Evolutionary conservation across 2,113 vertebrate genomes (phyloP).

Genomic region (Xiphophorus maculatus): DNA sequence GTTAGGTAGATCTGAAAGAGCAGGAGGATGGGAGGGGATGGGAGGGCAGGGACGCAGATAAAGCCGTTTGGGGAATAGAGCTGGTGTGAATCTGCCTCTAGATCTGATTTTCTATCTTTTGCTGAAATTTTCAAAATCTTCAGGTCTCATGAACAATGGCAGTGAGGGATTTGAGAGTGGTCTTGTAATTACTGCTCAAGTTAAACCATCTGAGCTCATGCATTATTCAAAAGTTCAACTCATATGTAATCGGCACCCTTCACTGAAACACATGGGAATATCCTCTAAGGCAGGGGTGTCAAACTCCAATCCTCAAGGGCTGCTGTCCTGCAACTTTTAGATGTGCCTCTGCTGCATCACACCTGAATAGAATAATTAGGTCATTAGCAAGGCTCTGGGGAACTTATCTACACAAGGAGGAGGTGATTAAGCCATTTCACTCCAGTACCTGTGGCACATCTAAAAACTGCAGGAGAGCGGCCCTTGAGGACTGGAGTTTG

Average conservation of each 20-base stretch:
- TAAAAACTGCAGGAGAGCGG: too few relatives aligned
- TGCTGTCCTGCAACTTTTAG: too few relatives aligned
- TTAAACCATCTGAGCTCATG: constrained; percentile 46
- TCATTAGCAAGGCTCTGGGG: too few relatives aligned
- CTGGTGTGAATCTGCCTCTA: constrained; percentile 65
- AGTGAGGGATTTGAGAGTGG: constrained; percentile 1
- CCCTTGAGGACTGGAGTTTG: too few relatives aligned
- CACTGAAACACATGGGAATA: constrained; percentile 22
- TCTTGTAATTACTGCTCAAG: constrained; percentile 36
- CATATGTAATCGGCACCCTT: constrained; percentile 43
- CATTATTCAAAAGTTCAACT: constrained; percentile 60
- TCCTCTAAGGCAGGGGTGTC: not conserved
- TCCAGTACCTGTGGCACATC: too few relatives aligned
- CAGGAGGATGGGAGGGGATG: constrained; percentile 38
- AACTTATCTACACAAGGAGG: too few relatives aligned
- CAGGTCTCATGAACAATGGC: constrained; percentile 6
- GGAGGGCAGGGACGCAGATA: constrained; percentile 42
- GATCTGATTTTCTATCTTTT: constrained; percentile 28
- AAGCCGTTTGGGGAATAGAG: constrained; percentile 48
- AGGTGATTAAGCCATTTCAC: too few relatives aligned
- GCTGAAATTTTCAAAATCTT: constrained; percentile 20
- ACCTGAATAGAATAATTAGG: too few relatives aligned
- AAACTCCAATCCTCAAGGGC: too few relatives aligned
- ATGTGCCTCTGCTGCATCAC: too few relatives aligned
- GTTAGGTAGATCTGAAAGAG: constrained; percentile 32